Base-by-base conservation (phyloP, 2,888 invertebrate genomes). In the Aphodius granarius region DNA sequence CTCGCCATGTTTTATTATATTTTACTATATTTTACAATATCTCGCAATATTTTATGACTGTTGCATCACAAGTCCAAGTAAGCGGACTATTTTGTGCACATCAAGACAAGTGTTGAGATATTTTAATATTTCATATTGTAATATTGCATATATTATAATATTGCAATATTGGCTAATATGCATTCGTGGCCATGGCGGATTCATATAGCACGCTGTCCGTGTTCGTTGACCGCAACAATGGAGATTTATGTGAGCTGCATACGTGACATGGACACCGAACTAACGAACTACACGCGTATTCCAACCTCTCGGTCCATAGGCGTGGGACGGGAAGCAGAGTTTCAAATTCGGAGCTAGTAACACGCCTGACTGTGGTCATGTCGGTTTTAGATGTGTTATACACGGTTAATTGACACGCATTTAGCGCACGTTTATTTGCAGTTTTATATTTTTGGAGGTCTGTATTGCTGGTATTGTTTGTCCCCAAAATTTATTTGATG, bases 191-290 rank as follows among this genome's bases (percentile, higher is more conserved):
- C 9, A 2, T 43, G 4, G 43, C 43, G 3, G n/a, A n/a, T n/a
- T n/a, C 43, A 43, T 43, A 43, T 43, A 43, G 13, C 68, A 68
- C n/a, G n/a, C 21, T 68, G 68, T 68, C 68, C 68, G 68, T 22
- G 68, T 20, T 68, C 68, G 22, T 19, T 22, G 20, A n/a, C 21
- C 21, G 68, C 68, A 68, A 68, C 68, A 68, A 68, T 68, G 68
- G 68, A 68, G 68, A 68, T 68, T 68, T 68, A 68, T 68, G 68
- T 20, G 68, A 20, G 68, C 21, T 22, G 68, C 68, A 20, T 21
- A 68, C 68, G 68, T 68, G 68, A 68, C 68, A 22, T 20, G 22
- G 68, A 68, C 21, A 21, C 22, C 68, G 68, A 68, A 68, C 43
- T 68, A 68, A 68, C 21, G 68, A 68, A 68, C 68, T 21, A 68